Evolutionary conservation across 2,888 invertebrate species (phyloP).

Genomic region (Pristionchus arcanus): DNA sequence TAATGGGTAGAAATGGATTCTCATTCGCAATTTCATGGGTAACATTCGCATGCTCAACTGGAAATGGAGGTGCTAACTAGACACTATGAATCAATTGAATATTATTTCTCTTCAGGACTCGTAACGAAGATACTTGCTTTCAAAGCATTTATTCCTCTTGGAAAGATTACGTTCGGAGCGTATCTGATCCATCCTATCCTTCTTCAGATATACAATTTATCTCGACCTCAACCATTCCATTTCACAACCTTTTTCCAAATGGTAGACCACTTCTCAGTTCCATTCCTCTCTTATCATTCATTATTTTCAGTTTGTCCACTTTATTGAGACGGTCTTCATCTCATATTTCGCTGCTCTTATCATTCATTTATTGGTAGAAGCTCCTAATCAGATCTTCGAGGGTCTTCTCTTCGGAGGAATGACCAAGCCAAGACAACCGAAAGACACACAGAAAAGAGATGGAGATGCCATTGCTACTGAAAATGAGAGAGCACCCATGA

Average conservation of each 20-base stretch:
- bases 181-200: conserved; percentile 84
- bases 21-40: conserved; percentile 81
- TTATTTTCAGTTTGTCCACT: conserved; percentile 71
- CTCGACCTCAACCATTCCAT: conserved; percentile 78
- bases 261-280: conserved; percentile 61
- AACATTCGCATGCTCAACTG: conserved; percentile 80
- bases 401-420: conserved; percentile 18
- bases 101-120: conserved; percentile 62
- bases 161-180: conserved; percentile 93
- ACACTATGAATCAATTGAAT: not conserved
- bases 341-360: conserved; percentile 71
- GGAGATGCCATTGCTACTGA: not conserved
- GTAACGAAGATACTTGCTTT: conserved; percentile 90
- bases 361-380: conserved; percentile 51
- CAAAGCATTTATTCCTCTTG: conserved; percentile 90
- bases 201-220: conserved; percentile 77
- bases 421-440: conserved; percentile 2
- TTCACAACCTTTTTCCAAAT: conserved; percentile 78
- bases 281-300: not conserved
- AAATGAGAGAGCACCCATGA: conserved; percentile 20
- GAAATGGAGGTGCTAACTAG: conserved; percentile 67
- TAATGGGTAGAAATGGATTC: conserved; percentile 79
- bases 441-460: not conserved
- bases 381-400: conserved; percentile 53
- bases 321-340: conserved; percentile 72